Evolutionary conservation across 2,888 invertebrate species (phyloP).

Genomic region (Phaonia tiefii): DNA sequence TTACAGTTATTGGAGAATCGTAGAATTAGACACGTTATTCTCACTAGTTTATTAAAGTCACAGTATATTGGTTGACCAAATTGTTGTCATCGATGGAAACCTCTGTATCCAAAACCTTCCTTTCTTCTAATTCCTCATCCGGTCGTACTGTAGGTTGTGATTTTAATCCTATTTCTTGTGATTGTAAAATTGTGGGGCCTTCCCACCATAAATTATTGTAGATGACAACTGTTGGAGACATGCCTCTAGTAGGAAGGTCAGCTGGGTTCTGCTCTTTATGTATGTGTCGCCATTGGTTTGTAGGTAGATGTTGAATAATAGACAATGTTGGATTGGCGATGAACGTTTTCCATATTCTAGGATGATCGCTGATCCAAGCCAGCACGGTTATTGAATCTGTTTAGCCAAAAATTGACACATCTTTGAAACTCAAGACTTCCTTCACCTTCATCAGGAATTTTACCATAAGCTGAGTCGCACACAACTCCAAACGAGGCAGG

Average conservation of each 20-base stretch:
- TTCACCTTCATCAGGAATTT: slow-evolving; percentile 45
- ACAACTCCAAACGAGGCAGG: slow-evolving; percentile 49
- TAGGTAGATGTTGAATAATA: slow-evolving; percentile 41
- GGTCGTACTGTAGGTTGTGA: slow-evolving; percentile 17
- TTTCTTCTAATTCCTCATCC: slow-evolving; percentile 5
- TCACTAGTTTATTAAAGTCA: slow-evolving; percentile 4
- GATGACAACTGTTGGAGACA: slow-evolving; percentile 35
- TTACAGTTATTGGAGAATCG: slow-evolving; percentile 33
- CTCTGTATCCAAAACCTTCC: slow-evolving; percentile 23
- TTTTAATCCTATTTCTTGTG: slow-evolving; percentile 4
- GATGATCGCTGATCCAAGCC: slow-evolving; percentile 20
- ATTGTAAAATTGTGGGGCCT: slow-evolving; percentile 44
- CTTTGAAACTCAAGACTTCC: slow-evolving; percentile 8
- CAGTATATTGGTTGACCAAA: background rate
- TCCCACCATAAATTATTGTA: slow-evolving; percentile 57
- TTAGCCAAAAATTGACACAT: slow-evolving; percentile 18
- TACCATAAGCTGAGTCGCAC: slow-evolving; percentile 49
- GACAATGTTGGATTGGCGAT: slow-evolving; percentile 54
- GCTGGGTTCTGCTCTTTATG: slow-evolving; percentile 49
- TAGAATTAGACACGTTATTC: slow-evolving; percentile 13
- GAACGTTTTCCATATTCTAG: slow-evolving; percentile 48
- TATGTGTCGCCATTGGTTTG: slow-evolving; percentile 49
- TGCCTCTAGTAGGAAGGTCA: slow-evolving; percentile 59
- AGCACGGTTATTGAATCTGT: slow-evolving; percentile 52
- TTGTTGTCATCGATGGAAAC: slow-evolving; percentile 13